Base-by-base conservation (phyloP, 2,888 invertebrate species). In the Epiperipatus broadwayi region DNA sequence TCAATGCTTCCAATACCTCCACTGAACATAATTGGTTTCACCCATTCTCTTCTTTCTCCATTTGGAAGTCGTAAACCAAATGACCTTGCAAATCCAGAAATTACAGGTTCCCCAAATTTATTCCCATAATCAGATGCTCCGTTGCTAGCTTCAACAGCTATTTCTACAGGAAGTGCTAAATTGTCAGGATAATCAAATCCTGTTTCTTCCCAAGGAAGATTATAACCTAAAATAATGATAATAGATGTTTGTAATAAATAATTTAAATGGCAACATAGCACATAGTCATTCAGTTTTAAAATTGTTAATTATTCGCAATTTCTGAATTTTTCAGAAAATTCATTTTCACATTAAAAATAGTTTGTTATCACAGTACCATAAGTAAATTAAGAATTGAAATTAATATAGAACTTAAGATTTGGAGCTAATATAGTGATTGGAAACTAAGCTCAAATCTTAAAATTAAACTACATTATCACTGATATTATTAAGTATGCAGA, bases 51-150 rank as follows among this genome's bases (percentile, higher is more conserved):
- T 40, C 89, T 67, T 45, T 72, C 68, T 1, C 65, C 64, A 39
- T 48, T 49, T 8, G 48, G 45, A 50, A 77, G 70, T 16, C 65
- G 63, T 53, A 80, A 61, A 1, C 93, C 93, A 56, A 83, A 95
- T 0, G 89, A 79, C 39, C 91, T 71, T 0, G 78, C 77, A 58
- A 93, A 95, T 4, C 95, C 95, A 52, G 69, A 63, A 45, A 95
- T 71, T 1, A 95, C 70, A 1, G 95, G 95, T 58, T 97, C 95
- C 0, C 93, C 95, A 62, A 95, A 97, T 64, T 97, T 95, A 60
- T 97, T 97, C 5, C 95, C 95, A 59, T 95, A 97, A 58, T 97
- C 95, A 0, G 91, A 91, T 3, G 93, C 95, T 2, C 95, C 95
- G 57, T 95, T 85, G 57, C 87, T 89, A 1, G 93, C 95, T 59